Conservation (phyloP, 2,113 vertebrate species). For the Brachyhypopomus gauderio region DNA sequence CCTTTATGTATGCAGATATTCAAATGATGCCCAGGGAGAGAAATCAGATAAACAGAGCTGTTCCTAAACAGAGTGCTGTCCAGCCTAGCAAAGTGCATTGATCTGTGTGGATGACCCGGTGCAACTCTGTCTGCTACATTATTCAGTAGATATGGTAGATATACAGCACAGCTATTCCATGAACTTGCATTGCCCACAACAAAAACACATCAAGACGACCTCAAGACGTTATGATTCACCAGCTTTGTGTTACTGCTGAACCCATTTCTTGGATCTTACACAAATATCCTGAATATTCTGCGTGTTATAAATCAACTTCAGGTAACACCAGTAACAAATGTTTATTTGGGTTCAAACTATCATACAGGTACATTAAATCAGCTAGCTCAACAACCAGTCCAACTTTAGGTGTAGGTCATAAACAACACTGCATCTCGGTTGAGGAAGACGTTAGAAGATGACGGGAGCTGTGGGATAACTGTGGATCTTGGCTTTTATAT, state of each 20-base stretch:
- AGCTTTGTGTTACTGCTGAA: not conserved
- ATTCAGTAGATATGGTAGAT: slow-evolving; percentile 39
- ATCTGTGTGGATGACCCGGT: slow-evolving; percentile 1
- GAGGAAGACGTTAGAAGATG: not conserved
- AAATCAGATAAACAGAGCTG: not conserved
- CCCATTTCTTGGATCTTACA: not conserved
- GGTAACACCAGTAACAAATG: not conserved
- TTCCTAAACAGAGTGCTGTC: not conserved
- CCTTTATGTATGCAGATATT: not conserved
- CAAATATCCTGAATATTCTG: no score
- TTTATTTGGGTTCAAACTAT: no score
- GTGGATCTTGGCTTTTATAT: slow-evolving; percentile 24
- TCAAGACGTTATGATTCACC: not conserved
- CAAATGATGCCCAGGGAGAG: not conserved
- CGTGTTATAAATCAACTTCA: not conserved
- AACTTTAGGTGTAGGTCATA: not conserved
- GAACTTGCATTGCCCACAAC: slow-evolving; percentile 11
- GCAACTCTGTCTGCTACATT: slow-evolving; percentile 26
- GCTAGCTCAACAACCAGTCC: not conserved
- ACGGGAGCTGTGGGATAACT: slow-evolving; percentile 10
- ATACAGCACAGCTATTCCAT: slow-evolving; percentile 37
- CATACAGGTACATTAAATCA: no score
- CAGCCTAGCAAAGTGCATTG: slow-evolving; percentile 1
- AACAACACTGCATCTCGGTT: not conserved
- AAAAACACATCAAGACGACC: slow-evolving; percentile 7